Evolutionary conservation across 2,888 invertebrate genomes (phyloP).

Genomic region (Amiota minor): DNA sequence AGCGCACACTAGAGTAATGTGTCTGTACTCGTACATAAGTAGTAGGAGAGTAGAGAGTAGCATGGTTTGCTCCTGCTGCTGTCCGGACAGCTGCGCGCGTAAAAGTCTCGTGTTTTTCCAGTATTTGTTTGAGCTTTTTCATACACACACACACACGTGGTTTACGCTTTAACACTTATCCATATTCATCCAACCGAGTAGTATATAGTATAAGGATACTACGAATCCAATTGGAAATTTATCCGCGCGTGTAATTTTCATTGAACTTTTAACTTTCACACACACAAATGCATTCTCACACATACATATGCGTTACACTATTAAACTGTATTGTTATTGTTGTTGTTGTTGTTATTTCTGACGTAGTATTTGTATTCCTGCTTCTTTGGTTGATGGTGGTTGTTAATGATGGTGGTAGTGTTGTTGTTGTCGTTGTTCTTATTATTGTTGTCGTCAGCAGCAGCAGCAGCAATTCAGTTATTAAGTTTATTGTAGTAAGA

Average conservation of each 20-base stretch:
- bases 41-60: not conserved
- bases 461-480: not conserved
- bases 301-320: too few species aligned
- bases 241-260: conserved; percentile 62
- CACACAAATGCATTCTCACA: conserved; percentile 6
- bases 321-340: not conserved
- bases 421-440: too few species aligned
- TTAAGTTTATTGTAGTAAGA: not conserved
- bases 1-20: conserved; percentile 34
- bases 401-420: not conserved
- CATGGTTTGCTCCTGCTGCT: not conserved
- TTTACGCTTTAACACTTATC: conserved; percentile 50
- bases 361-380: conserved; percentile 16
- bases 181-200: conserved; percentile 28
- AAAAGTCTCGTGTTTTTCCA: conserved; percentile 62
- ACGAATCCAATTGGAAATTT: conserved; percentile 53
- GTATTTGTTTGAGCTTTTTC: conserved; percentile 57
- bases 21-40: conserved; percentile 41
- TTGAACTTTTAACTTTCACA: conserved; percentile 48
- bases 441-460: too few species aligned
- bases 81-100: conserved; percentile 53
- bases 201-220: conserved; percentile 54
- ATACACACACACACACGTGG: conserved; percentile 9
- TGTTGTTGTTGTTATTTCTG: conserved; percentile 13
- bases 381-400: not conserved